A percentile compares a stretch with the other conserved stretches of the same genome.
Evolutionary conservation across 2,113 vertebrate genomes (phyloP).

Genomic region (Hyaena hyaena): DNA sequence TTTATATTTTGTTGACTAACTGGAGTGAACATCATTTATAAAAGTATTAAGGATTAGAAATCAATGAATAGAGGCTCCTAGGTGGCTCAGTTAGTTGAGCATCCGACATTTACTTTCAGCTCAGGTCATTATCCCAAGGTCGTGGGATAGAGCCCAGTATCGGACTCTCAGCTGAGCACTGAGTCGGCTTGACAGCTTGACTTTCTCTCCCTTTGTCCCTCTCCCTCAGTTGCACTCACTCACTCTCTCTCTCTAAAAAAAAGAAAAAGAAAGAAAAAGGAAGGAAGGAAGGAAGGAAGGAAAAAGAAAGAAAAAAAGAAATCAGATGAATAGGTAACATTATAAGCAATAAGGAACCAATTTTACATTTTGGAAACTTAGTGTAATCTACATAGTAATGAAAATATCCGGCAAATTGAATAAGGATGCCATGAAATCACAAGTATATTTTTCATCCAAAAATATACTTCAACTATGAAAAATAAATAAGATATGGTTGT

Average conservation of each 20-base stretch:
- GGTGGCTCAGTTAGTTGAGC: too few relatives aligned
- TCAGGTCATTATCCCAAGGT: too few relatives aligned
- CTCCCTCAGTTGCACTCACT: too few relatives aligned
- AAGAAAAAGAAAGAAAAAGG: too few relatives aligned
- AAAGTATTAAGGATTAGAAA: constrained; percentile 12
- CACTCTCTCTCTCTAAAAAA: too few relatives aligned
- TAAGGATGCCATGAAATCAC: background rate
- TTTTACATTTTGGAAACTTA: background rate
- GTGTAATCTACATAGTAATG: background rate
- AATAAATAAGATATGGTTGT: background rate
- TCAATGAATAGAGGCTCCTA: background rate
- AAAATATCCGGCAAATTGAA: background rate
- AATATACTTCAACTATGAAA: constrained; percentile 16
- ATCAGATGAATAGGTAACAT: background rate
- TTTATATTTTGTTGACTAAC: constrained; percentile 20
- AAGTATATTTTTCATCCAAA: background rate
- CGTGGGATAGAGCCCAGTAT: too few relatives aligned
- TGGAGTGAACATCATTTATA: background rate
- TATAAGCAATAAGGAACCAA: background rate
- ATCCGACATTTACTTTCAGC: too few relatives aligned
- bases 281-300: too few relatives aligned
- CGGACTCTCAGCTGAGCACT: too few relatives aligned
- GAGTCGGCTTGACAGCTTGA: too few relatives aligned
- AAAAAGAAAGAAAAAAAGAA: background rate
- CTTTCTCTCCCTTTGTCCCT: too few relatives aligned